A percentile compares a stretch with the other conserved stretches of the same genome.
Conservation (phyloP, 2,797 vertebrate genomes). For the Tangara arthus region DNA sequence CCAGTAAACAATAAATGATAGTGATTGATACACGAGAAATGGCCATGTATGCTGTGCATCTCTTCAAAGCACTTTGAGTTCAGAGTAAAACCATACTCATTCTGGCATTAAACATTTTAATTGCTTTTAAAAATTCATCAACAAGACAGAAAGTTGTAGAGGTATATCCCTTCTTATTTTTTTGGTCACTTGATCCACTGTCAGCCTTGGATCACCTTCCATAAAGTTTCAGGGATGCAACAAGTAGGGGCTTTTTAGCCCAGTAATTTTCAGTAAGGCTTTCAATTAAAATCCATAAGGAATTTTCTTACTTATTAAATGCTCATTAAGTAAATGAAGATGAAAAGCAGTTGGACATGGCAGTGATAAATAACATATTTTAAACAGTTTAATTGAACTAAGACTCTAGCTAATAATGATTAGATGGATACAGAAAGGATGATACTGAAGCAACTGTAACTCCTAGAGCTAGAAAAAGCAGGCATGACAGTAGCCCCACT, state of each 20-base stretch:
- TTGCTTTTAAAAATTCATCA: not conserved
- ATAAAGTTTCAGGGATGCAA: not conserved
- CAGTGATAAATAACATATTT: not conserved
- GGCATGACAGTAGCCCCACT: no score
- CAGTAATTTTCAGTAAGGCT: not conserved
- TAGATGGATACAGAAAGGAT: not conserved
- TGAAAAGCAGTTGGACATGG: not conserved
- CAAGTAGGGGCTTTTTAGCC: not conserved
- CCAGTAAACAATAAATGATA: not conserved
- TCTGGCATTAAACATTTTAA: not conserved
- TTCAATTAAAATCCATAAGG: not conserved
- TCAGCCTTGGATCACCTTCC: not conserved
- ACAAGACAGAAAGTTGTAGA: not conserved
- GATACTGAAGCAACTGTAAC: not conserved
- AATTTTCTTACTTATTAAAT: not conserved
- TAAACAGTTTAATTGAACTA: not conserved
- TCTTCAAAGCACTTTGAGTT: not conserved
- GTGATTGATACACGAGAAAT: not conserved
- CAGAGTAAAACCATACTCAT: not conserved
- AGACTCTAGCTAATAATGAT: not conserved
- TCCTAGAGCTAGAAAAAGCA: not conserved
- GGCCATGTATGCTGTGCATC: not conserved
- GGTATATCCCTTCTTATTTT: not conserved
- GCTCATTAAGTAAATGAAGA: not conserved
- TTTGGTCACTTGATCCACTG: not conserved